Base-by-base conservation (phyloP, 2,888 invertebrate species). In the Caenorhabditis panamensis region DNA sequence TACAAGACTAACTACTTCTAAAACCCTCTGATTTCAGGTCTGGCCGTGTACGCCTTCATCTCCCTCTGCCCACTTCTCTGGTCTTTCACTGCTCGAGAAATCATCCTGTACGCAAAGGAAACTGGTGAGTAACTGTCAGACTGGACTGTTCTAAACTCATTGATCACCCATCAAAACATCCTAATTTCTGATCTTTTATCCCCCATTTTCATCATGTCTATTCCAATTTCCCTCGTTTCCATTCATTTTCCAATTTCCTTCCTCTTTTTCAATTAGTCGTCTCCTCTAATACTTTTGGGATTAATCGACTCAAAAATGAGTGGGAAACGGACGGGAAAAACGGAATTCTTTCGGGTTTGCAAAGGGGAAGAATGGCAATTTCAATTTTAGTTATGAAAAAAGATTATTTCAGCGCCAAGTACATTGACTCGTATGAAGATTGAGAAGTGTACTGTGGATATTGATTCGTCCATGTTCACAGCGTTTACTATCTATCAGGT, bases 391-490 rank as follows among this genome's bases (percentile, higher is more conserved):
- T 6, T 6, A 31, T 6, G 4, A 9, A 31, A 31, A 31, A 31
- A 31, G 31, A 31, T 41, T 26, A 51, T 75, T 76, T 28, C 79
- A 72, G 89, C 81, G 4, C 88, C 87, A 1, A 79, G 85, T 31
- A 82, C 79, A 22, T 64, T 89, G 47, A 89, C 89, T 8, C 54
- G 89, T 54, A 89, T 89, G 89, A 82, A 87, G 54, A 90, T 89
- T 53, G 89, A 89, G 53, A 89, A 89, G 62, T 89, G 89, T 59
- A 89, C 89, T 68, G 87, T 88, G 22, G 86, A 88, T 49, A 88
- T 88, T 68, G 82, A 84, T 37, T 83, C 83, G 20, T 78, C 71
- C 8, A 82, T 86, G 68, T 89, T 89, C 81, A 84, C 86, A 2
- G 77, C 84, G 0, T 86, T 86, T 58, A 86, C 86, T 9, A 78